Percentiles rank a stretch among this genome's conserved stretches.
phyloP scores from a whole-genome alignment of 2,888 invertebrate genomes.

The Amphipyra berbera region DNA sequence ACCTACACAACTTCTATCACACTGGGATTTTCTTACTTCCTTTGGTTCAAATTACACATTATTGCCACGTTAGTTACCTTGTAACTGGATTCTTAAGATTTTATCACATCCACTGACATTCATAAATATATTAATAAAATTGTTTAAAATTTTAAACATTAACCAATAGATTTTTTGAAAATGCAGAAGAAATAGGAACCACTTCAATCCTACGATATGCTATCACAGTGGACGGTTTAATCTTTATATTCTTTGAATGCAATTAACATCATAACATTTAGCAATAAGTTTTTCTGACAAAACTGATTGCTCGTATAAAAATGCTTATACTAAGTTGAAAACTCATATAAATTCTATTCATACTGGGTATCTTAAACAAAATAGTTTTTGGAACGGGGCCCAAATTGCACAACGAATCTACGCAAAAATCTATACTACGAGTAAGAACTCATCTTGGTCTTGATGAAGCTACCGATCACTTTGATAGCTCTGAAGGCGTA shows the following conservation, averaged over 20 bases:
- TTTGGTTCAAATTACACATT: constrained; percentile 43
- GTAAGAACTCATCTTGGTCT: constrained; percentile 88
- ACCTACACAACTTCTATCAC: constrained; percentile 52
- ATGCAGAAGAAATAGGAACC: constrained; percentile 47
- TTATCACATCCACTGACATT: constrained; percentile 9
- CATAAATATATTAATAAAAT: background rate
- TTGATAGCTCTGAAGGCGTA: constrained; percentile 93
- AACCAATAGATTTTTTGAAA: constrained; percentile 29
- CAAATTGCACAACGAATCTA: constrained; percentile 5
- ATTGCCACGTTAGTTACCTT: constrained; percentile 8
- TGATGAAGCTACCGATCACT: constrained; percentile 92
- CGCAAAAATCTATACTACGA: constrained; percentile 20
- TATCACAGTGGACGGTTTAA: constrained; percentile 56
- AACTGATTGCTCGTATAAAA: constrained; percentile 12
- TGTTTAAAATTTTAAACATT: constrained; percentile 16
- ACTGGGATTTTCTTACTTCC: constrained; percentile 50
- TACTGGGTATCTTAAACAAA: background rate
- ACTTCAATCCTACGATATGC: constrained; percentile 39
- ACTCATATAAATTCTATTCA: background rate
- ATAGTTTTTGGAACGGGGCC: constrained; percentile 2
- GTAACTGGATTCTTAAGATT: constrained; percentile 19
- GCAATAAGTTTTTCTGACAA: constrained; percentile 4
- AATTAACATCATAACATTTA: background rate
- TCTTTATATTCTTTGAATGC: background rate
- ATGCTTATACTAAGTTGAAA: too few relatives aligned